Conservation (phyloP, 2,113 vertebrate species). For the Miniopterus natalensis region DNA sequence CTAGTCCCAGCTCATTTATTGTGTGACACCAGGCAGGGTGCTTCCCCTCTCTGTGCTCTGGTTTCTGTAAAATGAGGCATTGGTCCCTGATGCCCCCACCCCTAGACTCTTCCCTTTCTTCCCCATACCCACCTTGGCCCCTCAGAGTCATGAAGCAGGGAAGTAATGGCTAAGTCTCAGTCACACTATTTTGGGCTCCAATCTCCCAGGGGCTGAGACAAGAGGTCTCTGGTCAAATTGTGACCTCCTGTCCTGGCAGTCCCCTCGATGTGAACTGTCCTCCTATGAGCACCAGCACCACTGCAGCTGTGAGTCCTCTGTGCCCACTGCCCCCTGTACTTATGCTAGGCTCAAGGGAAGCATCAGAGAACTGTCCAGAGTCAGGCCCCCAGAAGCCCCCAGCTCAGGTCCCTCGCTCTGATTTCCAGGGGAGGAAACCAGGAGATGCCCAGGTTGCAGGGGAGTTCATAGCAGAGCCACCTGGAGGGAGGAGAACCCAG, state of each 20-base stretch:
- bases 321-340: neutral
- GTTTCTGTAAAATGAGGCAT: neutral
- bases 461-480: neutral
- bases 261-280: neutral
- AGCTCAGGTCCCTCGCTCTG: neutral
- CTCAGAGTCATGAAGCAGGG: neutral
- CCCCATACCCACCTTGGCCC: neutral
- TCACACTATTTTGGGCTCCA: neutral
- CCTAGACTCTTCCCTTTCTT: neutral
- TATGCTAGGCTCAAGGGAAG: neutral
- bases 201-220: neutral
- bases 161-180: neutral
- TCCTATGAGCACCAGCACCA: neutral
- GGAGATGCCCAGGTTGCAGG: neutral
- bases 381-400: neutral
- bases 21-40: neutral
- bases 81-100: neutral
- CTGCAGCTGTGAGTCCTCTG: neutral
- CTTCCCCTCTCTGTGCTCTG: neutral
- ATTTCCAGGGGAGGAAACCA: neutral
- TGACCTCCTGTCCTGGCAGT: neutral
- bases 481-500: neutral
- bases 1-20: neutral
- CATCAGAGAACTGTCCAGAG: neutral
- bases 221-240: constrained; percentile 36